A percentile compares a stretch with the other conserved stretches of the same genome.
These are phyloP conservation scores for Xerus inauris DNA, from an alignment of 2,113 vertebrate species.

Conservation along the genomic window DNA sequence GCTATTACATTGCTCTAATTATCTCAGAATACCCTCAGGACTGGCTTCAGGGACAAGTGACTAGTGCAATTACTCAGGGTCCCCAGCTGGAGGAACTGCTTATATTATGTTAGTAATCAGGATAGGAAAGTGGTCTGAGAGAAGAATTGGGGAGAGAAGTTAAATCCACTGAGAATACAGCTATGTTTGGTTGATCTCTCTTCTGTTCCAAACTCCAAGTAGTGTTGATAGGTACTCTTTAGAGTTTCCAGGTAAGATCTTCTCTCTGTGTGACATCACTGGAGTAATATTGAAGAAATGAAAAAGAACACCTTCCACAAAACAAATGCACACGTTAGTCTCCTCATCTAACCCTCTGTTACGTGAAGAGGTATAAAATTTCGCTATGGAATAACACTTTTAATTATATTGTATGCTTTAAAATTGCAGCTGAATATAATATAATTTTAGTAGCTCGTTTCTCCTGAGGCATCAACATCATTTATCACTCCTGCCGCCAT, in stretches of 20 bases:
- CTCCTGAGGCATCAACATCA: conserved; percentile 86
- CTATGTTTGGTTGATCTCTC: accelerated
- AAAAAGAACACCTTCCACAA: not conserved
- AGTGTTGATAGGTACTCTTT: not conserved
- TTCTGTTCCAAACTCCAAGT: not conserved
- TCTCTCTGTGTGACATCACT: not conserved
- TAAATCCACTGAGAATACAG: not conserved
- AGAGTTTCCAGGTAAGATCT: not conserved
- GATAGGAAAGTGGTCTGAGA: not conserved
- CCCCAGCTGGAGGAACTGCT: not conserved
- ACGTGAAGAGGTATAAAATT: conserved; percentile 76
- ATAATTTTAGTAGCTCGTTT: conserved; percentile 86
- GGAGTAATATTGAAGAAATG: not conserved
- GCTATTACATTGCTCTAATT: not conserved
- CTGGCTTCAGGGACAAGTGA: not conserved
- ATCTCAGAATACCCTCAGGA: not conserved
- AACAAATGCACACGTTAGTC: not conserved
- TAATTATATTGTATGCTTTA: conserved; percentile 83
- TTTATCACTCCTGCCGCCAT: conserved; percentile 87
- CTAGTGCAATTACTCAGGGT: no score
- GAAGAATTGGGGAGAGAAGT: not conserved
- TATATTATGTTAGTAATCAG: not conserved
- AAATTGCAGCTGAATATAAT: conserved; percentile 86
- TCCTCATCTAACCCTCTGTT: conserved; percentile 46
- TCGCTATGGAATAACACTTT: conserved; percentile 82